phyloP scores from a whole-genome alignment of 2,797 vertebrate species.

The Scleropages formosus region DNA sequence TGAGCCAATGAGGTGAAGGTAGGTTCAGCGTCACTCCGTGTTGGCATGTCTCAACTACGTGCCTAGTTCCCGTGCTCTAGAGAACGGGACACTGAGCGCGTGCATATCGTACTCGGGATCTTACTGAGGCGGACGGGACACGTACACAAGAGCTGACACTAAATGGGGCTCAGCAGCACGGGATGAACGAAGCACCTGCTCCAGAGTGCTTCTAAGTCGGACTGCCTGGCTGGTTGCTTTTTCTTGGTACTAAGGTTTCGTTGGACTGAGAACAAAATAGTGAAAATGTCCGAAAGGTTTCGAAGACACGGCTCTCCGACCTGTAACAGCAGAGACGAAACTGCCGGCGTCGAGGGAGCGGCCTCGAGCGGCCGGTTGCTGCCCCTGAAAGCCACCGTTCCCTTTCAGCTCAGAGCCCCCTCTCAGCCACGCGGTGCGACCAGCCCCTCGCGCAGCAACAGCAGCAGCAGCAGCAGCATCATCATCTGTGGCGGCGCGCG shows the following conservation, averaged over 20 bases:
- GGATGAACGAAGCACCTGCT: not conserved
- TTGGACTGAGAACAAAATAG: not conserved
- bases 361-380: constrained; percentile 67
- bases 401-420: constrained; percentile 72
- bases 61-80: constrained; percentile 29
- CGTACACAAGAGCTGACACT: not conserved
- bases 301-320: constrained; percentile 73
- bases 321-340: constrained; percentile 52
- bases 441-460: constrained; percentile 59
- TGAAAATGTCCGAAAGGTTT: constrained; percentile 75
- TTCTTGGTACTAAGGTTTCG: constrained; percentile 1
- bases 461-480: constrained; percentile 66
- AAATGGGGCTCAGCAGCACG: not conserved
- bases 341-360: constrained; percentile 47
- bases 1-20: constrained; percentile 45
- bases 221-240: constrained; percentile 16
- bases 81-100: no score
- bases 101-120: no score
- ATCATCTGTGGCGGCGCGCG: constrained; percentile 54
- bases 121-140: no score
- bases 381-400: constrained; percentile 75
- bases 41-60: constrained; percentile 38
- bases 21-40: constrained; percentile 41
- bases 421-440: constrained; percentile 57
- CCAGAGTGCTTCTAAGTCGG: not conserved